These are phyloP conservation scores for Cololabis saira DNA, from an alignment of 2,113 vertebrate species.

Conservation along the genomic window DNA sequence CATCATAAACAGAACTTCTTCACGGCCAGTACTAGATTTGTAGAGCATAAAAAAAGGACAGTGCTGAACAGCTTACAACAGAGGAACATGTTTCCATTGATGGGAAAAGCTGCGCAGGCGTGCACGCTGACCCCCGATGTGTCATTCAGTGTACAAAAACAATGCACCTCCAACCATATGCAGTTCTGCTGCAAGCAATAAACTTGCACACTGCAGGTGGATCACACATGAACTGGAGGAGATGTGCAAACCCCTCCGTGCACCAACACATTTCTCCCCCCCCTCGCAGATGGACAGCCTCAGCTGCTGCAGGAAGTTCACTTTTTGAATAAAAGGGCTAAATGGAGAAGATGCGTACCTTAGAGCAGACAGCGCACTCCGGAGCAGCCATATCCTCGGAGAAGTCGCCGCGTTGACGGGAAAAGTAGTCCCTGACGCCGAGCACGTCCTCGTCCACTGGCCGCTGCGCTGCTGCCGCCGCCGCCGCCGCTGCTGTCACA, in stretches of 20 bases:
- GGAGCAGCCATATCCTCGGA: constrained; percentile 60
- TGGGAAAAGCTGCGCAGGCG: constrained; percentile 59
- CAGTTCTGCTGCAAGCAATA: neutral
- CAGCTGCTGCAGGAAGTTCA: constrained; percentile 27
- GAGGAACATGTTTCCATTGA: constrained; percentile 22
- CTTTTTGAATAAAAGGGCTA: constrained; percentile 5
- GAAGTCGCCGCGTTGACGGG: constrained; percentile 14
- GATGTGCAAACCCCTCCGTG: too few species aligned
- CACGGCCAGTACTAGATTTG: neutral
- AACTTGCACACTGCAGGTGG: neutral
- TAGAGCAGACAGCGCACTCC: constrained; percentile 33
- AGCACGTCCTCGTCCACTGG: constrained; percentile 68
- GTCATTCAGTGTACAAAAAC: constrained; percentile 29
- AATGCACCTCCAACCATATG: constrained; percentile 8
- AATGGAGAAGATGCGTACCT: constrained; percentile 61
- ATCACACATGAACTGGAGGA: neutral
- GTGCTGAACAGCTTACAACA: constrained; percentile 39
- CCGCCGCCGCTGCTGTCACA: too few species aligned
- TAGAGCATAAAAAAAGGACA: too few species aligned
- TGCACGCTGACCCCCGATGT: constrained; percentile 38
- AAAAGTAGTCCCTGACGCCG: constrained; percentile 33
- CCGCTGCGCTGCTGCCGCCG: constrained; percentile 76
- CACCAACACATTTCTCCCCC: too few species aligned
- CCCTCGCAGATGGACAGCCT: constrained; percentile 2
- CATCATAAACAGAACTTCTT: too few species aligned